These are phyloP conservation scores for Spongilla lacustris DNA, from an alignment of 37 sponge, comb jelly and placozoan species.

Conservation along the genomic window DNA sequence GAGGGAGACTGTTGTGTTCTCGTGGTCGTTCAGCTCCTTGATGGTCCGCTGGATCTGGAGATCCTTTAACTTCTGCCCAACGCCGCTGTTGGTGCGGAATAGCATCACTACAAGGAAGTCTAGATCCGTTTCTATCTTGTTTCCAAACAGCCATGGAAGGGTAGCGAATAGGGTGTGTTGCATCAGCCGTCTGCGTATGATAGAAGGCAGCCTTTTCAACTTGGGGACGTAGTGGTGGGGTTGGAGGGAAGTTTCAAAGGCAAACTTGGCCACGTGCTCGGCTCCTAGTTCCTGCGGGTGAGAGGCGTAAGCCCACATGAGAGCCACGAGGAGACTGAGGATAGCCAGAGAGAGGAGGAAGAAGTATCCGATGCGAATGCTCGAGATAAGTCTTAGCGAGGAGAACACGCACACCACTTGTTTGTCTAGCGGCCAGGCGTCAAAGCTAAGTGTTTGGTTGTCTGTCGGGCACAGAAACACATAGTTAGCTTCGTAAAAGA, in stretches of 20 bases:
- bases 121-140: constrained; percentile 43
- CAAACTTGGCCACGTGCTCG: constrained; percentile 37
- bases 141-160: constrained; percentile 28
- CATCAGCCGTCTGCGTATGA: not conserved
- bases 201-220: not conserved
- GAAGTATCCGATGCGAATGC: constrained; percentile 50
- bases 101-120: constrained; percentile 57
- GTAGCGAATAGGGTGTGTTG: constrained; percentile 3
- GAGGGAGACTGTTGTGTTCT: not conserved
- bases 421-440: constrained; percentile 27
- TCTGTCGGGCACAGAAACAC: constrained; percentile 36
- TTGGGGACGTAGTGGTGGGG: constrained; percentile 39
- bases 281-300: constrained; percentile 55
- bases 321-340: constrained; percentile 41
- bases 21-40: constrained; percentile 37
- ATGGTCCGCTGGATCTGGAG: constrained; percentile 41
- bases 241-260: constrained; percentile 36
- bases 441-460: not conserved
- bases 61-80: constrained; percentile 44
- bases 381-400: constrained; percentile 46
- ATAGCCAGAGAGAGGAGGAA: constrained; percentile 39
- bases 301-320: constrained; percentile 42
- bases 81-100: constrained; percentile 60
- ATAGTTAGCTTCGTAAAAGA: constrained; percentile 15
- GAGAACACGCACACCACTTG: constrained; percentile 62